phyloP scores from a whole-genome alignment of 2,113 vertebrate species.

The Gadus chalcogrammus region DNA sequence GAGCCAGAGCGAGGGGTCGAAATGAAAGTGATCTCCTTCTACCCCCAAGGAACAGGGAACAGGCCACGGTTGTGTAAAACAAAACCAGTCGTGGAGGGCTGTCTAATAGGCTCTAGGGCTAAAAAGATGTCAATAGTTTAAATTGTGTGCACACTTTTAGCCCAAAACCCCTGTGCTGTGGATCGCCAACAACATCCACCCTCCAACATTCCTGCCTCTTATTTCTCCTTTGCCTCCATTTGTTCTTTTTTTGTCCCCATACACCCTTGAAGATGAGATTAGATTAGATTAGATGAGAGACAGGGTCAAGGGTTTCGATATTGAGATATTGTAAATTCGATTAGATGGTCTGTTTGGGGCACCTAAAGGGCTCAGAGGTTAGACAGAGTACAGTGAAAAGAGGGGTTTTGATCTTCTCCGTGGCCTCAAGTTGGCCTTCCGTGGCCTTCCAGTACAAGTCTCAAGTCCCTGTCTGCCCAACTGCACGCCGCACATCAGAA shows the following conservation, averaged over 20 bases:
- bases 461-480: slow-evolving; percentile 29
- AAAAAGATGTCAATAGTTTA: slow-evolving; percentile 56
- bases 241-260: slow-evolving; percentile 7
- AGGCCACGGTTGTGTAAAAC: slow-evolving; percentile 64
- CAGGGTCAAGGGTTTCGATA: slow-evolving; percentile 39
- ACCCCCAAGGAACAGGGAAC: slow-evolving; percentile 60
- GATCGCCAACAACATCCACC: slow-evolving; percentile 18
- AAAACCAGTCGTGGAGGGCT: slow-evolving; percentile 59
- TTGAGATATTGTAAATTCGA: slow-evolving; percentile 62
- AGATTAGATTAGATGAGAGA: too few relatives aligned
- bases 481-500: slow-evolving; percentile 37
- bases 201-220: slow-evolving; percentile 14
- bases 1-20: slow-evolving; percentile 61
- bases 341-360: slow-evolving; percentile 43
- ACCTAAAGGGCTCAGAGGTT: slow-evolving; percentile 49
- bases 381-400: slow-evolving; percentile 55
- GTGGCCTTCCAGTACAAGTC: slow-evolving; percentile 51
- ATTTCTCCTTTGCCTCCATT: neutral
- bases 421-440: slow-evolving; percentile 67
- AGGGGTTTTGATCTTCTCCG: slow-evolving; percentile 62
- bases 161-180: neutral
- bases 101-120: slow-evolving; percentile 55
- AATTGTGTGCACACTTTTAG: slow-evolving; percentile 31
- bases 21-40: slow-evolving; percentile 62
- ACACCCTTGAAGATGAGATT: slow-evolving; percentile 52